phyloP scores from a whole-genome alignment of 2,888 invertebrate genomes.

The Dynastes hyllus region DNA sequence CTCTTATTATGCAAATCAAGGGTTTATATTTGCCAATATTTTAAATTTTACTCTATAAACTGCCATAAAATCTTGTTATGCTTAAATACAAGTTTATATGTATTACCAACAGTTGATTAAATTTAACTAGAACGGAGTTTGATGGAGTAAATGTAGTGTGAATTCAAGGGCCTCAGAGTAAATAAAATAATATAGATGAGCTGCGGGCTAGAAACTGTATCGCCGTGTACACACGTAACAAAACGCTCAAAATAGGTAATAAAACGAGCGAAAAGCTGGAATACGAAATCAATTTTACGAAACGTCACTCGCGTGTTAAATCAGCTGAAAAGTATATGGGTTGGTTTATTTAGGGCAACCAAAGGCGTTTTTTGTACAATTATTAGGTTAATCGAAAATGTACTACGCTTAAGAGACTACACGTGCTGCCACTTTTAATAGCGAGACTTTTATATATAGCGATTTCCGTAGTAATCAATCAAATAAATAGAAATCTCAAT shows the following conservation, averaged over 20 bases:
- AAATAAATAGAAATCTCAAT: too few species aligned
- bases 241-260: conserved; percentile 42
- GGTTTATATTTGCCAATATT: too few species aligned
- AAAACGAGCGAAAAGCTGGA: conserved; percentile 31
- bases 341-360: conserved; percentile 43
- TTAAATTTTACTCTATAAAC: too few species aligned
- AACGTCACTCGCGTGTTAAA: conserved; percentile 45
- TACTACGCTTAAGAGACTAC: too few species aligned
- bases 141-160: conserved; percentile 31
- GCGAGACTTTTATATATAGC: too few species aligned
- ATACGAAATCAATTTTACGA: conserved; percentile 47
- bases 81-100: background rate
- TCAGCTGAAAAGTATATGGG: conserved; percentile 31
- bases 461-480: too few species aligned
- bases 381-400: too few species aligned
- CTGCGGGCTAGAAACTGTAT: conserved; percentile 13
- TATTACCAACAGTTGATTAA: background rate
- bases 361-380: too few species aligned
- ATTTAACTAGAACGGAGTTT: conserved; percentile 18
- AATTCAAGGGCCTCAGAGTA: conserved; percentile 20
- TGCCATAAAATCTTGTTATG: background rate
- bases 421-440: too few species aligned
- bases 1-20: too few species aligned
- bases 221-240: conserved; percentile 28
- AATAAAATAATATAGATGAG: conserved; percentile 21